Evolutionary conservation across 1,140 invertebrate species (phyloP).

Genomic region (Zophobas atratus): DNA sequence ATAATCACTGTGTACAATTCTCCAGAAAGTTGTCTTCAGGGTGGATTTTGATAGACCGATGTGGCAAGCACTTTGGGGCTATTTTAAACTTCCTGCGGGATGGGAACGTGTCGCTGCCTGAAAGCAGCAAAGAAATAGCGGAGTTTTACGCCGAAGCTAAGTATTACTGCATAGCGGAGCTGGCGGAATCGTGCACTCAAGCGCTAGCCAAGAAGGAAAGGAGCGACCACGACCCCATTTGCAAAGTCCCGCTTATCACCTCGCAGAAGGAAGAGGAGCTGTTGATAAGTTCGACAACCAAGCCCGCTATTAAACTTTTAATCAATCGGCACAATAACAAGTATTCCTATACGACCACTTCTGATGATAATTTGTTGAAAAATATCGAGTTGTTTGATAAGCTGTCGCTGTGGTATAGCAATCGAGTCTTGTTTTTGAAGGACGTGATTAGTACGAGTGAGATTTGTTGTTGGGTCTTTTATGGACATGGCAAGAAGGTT

Average conservation of each 20-base stretch:
- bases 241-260: slow-evolving; percentile 95
- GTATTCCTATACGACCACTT: slow-evolving; percentile 98
- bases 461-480: slow-evolving; percentile 99
- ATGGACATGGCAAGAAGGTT: slow-evolving; percentile 92
- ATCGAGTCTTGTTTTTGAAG: slow-evolving; percentile 97
- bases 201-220: slow-evolving; percentile 84
- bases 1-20: neutral
- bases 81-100: slow-evolving; percentile 97
- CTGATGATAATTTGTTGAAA: slow-evolving; percentile 98
- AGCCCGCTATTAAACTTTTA: slow-evolving; percentile 97
- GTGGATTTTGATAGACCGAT: slow-evolving; percentile 98
- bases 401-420: slow-evolving; percentile 94
- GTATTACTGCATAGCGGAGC: slow-evolving; percentile 94
- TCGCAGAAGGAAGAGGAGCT: slow-evolving; percentile 94
- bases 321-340: slow-evolving; percentile 99
- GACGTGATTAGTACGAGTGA: slow-evolving; percentile 98
- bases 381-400: slow-evolving; percentile 99
- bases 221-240: slow-evolving; percentile 88
- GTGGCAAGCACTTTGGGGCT: slow-evolving; percentile 98
- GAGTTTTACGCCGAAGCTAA: slow-evolving; percentile 95
- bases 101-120: slow-evolving; percentile 92
- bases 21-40: slow-evolving; percentile 73
- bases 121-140: slow-evolving; percentile 88
- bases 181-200: slow-evolving; percentile 89
- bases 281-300: slow-evolving; percentile 89